These are phyloP conservation scores for Psittacula cyanocephala DNA, from an alignment of 2,113 vertebrate genomes.

Conservation along the genomic window DNA sequence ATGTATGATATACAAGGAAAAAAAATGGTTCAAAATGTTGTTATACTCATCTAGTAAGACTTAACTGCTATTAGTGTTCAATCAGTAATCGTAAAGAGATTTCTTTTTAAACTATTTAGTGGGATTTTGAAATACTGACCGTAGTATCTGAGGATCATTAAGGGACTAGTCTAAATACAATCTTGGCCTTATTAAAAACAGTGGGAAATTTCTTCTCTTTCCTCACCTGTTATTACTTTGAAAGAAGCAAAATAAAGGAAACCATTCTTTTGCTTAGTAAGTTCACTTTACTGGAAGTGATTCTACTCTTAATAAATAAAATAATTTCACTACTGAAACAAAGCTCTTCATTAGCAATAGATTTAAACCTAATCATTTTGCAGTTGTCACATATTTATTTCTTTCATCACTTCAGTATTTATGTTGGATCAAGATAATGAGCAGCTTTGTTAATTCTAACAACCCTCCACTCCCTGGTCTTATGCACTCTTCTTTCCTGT, in stretches of 20 bases:
- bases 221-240: neutral
- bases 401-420: neutral
- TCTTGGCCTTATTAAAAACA: neutral
- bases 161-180: neutral
- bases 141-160: neutral
- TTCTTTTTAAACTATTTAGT: neutral
- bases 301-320: neutral
- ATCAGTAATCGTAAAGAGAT: neutral
- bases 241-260: neutral
- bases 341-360: neutral
- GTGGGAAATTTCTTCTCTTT: neutral
- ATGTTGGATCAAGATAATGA: neutral
- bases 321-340: neutral
- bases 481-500: neutral
- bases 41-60: neutral
- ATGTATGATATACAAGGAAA: neutral
- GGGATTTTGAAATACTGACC: neutral
- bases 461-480: neutral
- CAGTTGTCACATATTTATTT: neutral
- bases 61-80: neutral
- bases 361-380: neutral
- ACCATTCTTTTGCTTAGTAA: neutral
- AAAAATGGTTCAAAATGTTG: neutral
- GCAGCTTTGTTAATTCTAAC: neutral
- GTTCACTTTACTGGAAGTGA: neutral